Evolutionary conservation across 2,888 invertebrate species (phyloP), one percentile per base, ranked within the genome.

Genomic region (Nowickia ferox): DNA sequence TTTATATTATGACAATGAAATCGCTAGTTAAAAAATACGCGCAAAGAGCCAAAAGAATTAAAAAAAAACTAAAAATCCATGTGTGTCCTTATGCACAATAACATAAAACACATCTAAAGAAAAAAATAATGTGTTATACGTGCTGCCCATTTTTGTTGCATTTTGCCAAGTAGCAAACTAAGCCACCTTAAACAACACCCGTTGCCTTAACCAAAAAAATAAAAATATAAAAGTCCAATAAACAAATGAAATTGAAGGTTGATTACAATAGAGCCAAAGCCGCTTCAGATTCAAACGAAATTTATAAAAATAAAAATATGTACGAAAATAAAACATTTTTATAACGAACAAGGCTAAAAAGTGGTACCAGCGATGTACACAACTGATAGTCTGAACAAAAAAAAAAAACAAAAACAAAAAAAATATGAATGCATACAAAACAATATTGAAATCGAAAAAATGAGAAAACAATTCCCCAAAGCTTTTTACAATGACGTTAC

Each of bases 181-280:
- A 85, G 66, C 76, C 83, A 80, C 86, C 83, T 80, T 55, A 75
- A 71, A 55, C 61, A 86, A 86, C 86, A 86, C 86, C 86, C 83
- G 68, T 68, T 78, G 48, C 13, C 42, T 11, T n/a, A 30, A 11
- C 44, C 30, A 38, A 57, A 65, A 30, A 65, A 59, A 59, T 44
- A 15, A 72, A 72, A 22, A 76, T 40, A 53, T 55, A 46, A 69
- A 30, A 79, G 59, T n/a, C 76, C 79, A 72, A 83, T 83, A 86
- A 83, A 80, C 83, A 86, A 86, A 83, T 86, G 86, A 83, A 86
- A 80, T 76, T 86, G 83, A 83, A 86, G 82, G 86, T 59, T 72
- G 82, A 71, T 55, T 83, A 76, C 79, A 79, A 78, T 72, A 66
- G 61, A 61, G 71, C 59, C 5, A 44, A 71, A 68, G 75, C 63